Base-by-base conservation (phyloP, 2,888 invertebrate genomes). In the Polymixis lichenea region DNA sequence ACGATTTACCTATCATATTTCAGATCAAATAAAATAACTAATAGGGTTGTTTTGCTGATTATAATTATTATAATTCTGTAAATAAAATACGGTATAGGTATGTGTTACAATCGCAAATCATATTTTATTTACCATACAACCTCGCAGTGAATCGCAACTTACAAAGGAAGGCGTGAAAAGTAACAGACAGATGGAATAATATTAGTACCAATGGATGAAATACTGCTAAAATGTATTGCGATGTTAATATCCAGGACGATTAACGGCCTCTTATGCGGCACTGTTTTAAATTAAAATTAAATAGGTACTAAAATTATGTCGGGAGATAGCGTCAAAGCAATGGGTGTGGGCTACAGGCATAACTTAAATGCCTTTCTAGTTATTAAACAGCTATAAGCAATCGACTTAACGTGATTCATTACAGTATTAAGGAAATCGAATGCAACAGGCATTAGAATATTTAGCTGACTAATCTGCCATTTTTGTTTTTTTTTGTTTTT, bases 231-330 rank as follows among this genome's bases (percentile, higher is more conserved):
- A 77, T 51, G 19, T 53, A 53, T 60, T 67, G 32, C 32, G 2
- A 11, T 49, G 66, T 67, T n/a, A 38, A 32, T 64, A 55, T 55
- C 13, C 17, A 17, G 25, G 53, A 13, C 15, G 8, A 67, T 70
- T 49, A 62, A 43, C 55, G 43, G 70, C 32, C 46, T 66, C 11
- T 15, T n/a, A 46, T n/a, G 46, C 32, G 53, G 61, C 22, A 56
- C n/a, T 64, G 51, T 32, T 70, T 75, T 49, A 68, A 62, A 75
- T 68, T 65, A 25, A 55, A 71, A 61, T 83, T 58, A 32, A 55
- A 60, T 28, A 17, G n/a, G 22, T 13, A 68, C 62, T 68, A 19
- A 43, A 61, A n/a, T 46, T 17, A 13, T 38, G 19, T 38, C 22
- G 11, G 15, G 1, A 22, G 28, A 62, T 56, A 38, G 61, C n/a